Conservation (phyloP, 2,113 vertebrate genomes). For the Nasalis larvatus region DNA sequence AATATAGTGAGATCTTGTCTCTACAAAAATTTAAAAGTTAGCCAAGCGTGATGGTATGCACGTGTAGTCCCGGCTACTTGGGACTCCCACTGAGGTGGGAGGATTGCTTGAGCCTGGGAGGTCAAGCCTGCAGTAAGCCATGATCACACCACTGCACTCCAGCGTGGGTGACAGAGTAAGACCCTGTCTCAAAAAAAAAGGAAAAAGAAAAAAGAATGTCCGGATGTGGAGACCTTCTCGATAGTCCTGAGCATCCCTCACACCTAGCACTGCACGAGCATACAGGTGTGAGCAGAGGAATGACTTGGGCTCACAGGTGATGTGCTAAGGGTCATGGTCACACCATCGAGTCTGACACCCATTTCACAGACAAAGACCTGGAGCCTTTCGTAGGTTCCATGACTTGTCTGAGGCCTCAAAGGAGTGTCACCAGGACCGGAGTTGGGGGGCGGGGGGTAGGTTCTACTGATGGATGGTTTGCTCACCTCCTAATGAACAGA, state of each 20-base stretch:
- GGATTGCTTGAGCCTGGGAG: no score
- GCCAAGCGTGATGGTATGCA: no score
- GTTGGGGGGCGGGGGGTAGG: fast-evolving
- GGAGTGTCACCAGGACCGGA: background rate
- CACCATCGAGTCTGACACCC: fast-evolving
- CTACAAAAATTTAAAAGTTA: no score
- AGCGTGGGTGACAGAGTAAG: no score
- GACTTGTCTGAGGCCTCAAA: background rate
- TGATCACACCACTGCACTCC: no score
- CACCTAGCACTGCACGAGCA: fast-evolving
- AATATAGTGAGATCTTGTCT: no score
- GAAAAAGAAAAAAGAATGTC: background rate
- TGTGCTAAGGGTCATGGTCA: background rate
- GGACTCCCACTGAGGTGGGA: no score
- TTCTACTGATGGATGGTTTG: background rate
- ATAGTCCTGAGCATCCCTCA: background rate
- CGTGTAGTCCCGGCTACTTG: no score
- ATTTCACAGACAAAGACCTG: background rate
- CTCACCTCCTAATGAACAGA: background rate
- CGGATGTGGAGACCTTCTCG: background rate
- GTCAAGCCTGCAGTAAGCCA: no score
- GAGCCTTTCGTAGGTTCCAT: background rate
- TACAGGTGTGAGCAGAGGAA: background rate
- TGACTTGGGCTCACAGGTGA: background rate
- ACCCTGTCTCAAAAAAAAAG: no score